Conservation (phyloP, 2,113 vertebrate genomes). For the Phyllostomus hastatus region DNA sequence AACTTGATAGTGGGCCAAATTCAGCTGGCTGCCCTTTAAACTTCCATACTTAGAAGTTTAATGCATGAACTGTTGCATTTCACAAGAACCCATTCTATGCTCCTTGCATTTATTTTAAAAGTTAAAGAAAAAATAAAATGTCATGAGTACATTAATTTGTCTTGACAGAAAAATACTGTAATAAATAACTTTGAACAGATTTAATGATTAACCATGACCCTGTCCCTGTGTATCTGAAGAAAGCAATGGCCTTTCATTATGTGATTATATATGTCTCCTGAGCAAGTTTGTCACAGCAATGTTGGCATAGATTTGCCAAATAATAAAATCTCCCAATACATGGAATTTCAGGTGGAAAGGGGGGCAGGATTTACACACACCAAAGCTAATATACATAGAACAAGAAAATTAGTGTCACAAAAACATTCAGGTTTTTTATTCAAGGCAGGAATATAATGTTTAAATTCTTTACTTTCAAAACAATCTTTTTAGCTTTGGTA, state of each 20-base stretch:
- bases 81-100: background rate
- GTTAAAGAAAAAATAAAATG: background rate
- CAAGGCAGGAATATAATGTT: background rate
- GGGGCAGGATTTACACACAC: accelerated
- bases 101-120: background rate
- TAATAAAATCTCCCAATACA: background rate
- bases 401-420: background rate
- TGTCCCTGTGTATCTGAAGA: background rate
- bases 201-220: background rate
- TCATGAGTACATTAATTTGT: background rate
- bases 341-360: background rate
- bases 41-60: background rate
- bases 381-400: background rate
- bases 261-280: background rate
- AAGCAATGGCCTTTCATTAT: background rate
- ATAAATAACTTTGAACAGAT: background rate
- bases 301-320: background rate
- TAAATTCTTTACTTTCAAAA: background rate
- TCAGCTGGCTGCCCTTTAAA: background rate
- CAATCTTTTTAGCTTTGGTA: background rate
- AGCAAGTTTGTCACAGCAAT: background rate
- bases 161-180: background rate
- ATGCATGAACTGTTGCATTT: background rate
- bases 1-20: background rate
- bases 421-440: background rate